Conservation (phyloP, 2,888 invertebrate genomes). For the Drosophila pseudotalamancana region DNA sequence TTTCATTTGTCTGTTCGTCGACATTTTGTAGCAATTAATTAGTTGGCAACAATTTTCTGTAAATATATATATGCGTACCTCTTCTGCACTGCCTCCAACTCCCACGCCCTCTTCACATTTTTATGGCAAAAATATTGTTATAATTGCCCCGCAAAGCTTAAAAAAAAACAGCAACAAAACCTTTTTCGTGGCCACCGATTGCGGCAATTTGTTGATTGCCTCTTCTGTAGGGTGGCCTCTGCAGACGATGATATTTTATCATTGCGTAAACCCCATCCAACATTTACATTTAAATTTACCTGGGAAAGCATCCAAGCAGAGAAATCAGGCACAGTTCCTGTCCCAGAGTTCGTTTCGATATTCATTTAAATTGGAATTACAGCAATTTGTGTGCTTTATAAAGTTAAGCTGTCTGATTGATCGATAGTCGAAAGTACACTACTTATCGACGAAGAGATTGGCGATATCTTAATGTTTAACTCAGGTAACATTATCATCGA, state of each 20-base stretch:
- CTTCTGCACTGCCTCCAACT: constrained; percentile 14
- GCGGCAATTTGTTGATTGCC: constrained; percentile 49
- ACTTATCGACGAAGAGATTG: too few species aligned
- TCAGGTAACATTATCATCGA: too few species aligned
- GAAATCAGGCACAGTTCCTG: constrained; percentile 27
- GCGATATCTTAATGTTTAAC: too few species aligned
- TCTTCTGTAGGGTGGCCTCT: constrained; percentile 28
- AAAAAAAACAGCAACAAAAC: not conserved
- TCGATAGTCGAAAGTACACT: not conserved
- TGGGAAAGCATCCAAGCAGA: constrained; percentile 21
- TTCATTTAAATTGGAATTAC: constrained; percentile 11
- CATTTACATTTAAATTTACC: too few species aligned
- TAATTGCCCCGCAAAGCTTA: constrained; percentile 45
- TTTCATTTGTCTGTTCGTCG: constrained; percentile 44
- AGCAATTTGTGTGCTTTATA: not conserved
- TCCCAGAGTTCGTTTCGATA: not conserved
- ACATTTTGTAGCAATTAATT: constrained; percentile 76
- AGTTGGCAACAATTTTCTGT: constrained; percentile 65
- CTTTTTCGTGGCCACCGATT: constrained; percentile 17
- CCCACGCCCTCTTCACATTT: constrained; percentile 12
- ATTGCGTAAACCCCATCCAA: constrained; percentile 49
- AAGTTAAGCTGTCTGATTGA: constrained; percentile 4
- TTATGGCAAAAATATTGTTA: constrained; percentile 54
- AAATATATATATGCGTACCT: constrained; percentile 73
- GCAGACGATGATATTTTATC: not conserved